These are phyloP conservation scores for Parapsyche elsis DNA, from an alignment of 1,140 invertebrate species.

Conservation along the genomic window DNA sequence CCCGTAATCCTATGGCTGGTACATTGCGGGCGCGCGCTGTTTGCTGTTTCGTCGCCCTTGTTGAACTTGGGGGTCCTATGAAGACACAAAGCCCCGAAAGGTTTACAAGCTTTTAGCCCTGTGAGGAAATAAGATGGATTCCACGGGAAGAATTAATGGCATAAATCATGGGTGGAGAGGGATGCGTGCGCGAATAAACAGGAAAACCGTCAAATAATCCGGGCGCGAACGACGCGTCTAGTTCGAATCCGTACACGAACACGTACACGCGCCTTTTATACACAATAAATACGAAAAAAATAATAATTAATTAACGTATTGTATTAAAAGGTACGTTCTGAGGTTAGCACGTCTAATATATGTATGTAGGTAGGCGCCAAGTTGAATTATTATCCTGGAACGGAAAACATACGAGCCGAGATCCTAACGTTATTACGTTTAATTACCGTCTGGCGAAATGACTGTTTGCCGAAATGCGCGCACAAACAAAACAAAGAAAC, in stretches of 20 bases:
- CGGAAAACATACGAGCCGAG: too few relatives aligned
- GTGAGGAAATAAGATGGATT: neutral
- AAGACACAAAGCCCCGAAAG: too few relatives aligned
- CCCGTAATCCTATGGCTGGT: too few relatives aligned
- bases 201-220: neutral
- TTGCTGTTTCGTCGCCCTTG: too few relatives aligned
- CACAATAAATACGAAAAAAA: neutral
- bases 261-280: neutral
- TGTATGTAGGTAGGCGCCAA: neutral
- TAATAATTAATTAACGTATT: too few relatives aligned
- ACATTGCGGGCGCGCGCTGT: too few relatives aligned
- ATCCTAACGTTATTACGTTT: too few relatives aligned
- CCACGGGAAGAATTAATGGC: neutral
- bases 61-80: too few relatives aligned
- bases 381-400: too few relatives aligned
- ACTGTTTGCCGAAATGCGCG: too few relatives aligned
- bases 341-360: neutral
- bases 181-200: neutral
- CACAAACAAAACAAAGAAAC: too few relatives aligned
- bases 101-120: neutral
- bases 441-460: too few relatives aligned
- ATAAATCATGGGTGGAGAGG: neutral
- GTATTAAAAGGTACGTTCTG: neutral
- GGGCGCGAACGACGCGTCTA: neutral
- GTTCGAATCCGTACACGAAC: neutral